phyloP scores from a whole-genome alignment of 2,797 vertebrate genomes.

The Chiroxiphia lanceolata region DNA sequence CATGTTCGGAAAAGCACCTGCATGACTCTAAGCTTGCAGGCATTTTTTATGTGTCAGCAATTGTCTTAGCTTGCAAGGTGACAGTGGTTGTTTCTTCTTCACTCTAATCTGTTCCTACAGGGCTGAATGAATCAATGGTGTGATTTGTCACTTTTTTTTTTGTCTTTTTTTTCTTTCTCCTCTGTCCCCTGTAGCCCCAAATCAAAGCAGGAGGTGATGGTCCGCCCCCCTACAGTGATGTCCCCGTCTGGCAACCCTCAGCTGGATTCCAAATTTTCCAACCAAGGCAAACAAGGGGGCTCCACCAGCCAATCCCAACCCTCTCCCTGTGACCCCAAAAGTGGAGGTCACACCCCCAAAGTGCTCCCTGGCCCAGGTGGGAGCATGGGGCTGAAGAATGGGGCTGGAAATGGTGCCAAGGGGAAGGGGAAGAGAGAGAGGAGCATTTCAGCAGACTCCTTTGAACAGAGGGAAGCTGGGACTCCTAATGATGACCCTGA shows the following conservation, averaged over 20 bases:
- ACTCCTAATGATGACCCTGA: constrained; percentile 91
- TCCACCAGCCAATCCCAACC: constrained; percentile 95
- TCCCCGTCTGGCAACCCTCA: constrained; percentile 98
- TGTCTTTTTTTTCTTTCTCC: neutral
- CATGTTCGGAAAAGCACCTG: constrained; percentile 70
- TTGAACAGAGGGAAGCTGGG: constrained; percentile 93
- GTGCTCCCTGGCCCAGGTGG: constrained; percentile 89
- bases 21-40: constrained; percentile 59
- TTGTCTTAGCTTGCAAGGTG: constrained; percentile 15
- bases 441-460: constrained; percentile 96
- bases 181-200: constrained; percentile 89
- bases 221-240: constrained; percentile 98
- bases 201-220: constrained; percentile 99
- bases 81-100: constrained; percentile 54
- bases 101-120: neutral
- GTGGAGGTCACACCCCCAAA: constrained; percentile 87
- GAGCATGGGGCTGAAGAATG: constrained; percentile 97
- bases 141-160: constrained; percentile 21
- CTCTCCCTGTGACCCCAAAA: constrained; percentile 96
- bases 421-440: constrained; percentile 97
- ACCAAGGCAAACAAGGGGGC: constrained; percentile 97
- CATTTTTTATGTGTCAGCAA: constrained; percentile 13
- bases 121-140: neutral
- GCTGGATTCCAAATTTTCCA: constrained; percentile 99
- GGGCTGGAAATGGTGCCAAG: constrained; percentile 92